A percentile compares a stretch with the other conserved stretches of the same genome.
These are phyloP conservation scores for Ostrea denselamellosa DNA, from an alignment of 1,140 invertebrate species.

Conservation along the genomic window DNA sequence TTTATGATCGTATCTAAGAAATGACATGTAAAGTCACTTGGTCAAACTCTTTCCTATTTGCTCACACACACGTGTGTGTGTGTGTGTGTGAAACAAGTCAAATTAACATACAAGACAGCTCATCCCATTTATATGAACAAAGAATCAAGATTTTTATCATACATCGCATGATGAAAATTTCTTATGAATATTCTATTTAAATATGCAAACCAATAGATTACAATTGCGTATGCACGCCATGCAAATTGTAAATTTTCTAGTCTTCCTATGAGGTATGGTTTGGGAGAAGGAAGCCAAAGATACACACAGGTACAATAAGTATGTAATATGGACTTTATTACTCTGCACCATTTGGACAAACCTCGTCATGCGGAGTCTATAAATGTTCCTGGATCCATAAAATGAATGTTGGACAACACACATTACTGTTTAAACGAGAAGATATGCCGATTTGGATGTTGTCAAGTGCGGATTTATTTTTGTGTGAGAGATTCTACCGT, in stretches of 20 bases:
- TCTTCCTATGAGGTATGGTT: not conserved
- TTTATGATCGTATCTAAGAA: too few species aligned
- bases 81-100: too few species aligned
- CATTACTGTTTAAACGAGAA: not conserved
- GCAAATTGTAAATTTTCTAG: not conserved
- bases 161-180: too few species aligned
- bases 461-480: not conserved
- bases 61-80: too few species aligned
- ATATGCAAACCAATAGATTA: too few species aligned
- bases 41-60: too few species aligned
- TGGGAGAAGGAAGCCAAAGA: not conserved
- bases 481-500: not conserved
- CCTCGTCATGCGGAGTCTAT: not conserved
- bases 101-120: too few species aligned
- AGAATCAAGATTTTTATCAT: too few species aligned
- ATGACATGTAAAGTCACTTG: too few species aligned
- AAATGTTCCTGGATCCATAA: not conserved
- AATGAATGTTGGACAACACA: not conserved
- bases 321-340: not conserved
- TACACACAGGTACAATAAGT: not conserved
- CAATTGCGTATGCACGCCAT: not conserved
- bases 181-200: too few species aligned
- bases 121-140: too few species aligned
- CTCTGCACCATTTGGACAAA: not conserved
- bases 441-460: not conserved